Base-by-base conservation (phyloP, 1,140 invertebrate genomes). In the Penaeus vannamei region DNA sequence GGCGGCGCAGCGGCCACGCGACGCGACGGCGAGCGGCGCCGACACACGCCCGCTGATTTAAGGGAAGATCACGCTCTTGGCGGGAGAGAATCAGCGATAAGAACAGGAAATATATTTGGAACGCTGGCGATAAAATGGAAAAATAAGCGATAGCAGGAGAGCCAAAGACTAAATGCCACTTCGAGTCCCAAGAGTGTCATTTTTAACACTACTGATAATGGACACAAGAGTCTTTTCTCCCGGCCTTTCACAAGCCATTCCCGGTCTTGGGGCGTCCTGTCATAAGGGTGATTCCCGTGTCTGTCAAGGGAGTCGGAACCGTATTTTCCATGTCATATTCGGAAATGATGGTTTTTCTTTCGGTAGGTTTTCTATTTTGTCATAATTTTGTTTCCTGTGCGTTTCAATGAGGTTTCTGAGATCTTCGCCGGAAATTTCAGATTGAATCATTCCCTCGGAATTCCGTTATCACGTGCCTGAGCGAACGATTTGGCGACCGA, bases 201-300 rank as follows among this genome's bases (percentile, higher is more conserved):
- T 90, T 90, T 90, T 90, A 90, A 90, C 90, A 90, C 85, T 81
- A 84, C 90, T 90, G 90, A 90, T 90, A 90, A 90, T 90, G 90
- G 90, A 46, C 81, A 87, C 72, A 85, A 85, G 85, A 82, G 90
- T 85, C 86, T 84, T 87, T 85, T 84, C 72, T 59, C 69, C 81
- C 29, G 29, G 1, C 29, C 22, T 32, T 29, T 59, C 82, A 26
- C 86, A 79, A n/a, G 66, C 79, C 59, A 87, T 72, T 90, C 62
- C 62, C 86, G 42, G 53, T 80, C 86, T 72, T 82, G 22, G 23
- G 86, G 19, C 36, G 22, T 22, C 53, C 7, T 10, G 29, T 26
- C 86, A 53, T 66, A 88, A 59, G 90, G 90, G 86, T 62, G 90
- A 81, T 59, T 81, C 53, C 72, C 42, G 32, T 36, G 29, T 64